phyloP scores from a whole-genome alignment of 2,797 vertebrate genomes.

The Sciurus vulgaris region DNA sequence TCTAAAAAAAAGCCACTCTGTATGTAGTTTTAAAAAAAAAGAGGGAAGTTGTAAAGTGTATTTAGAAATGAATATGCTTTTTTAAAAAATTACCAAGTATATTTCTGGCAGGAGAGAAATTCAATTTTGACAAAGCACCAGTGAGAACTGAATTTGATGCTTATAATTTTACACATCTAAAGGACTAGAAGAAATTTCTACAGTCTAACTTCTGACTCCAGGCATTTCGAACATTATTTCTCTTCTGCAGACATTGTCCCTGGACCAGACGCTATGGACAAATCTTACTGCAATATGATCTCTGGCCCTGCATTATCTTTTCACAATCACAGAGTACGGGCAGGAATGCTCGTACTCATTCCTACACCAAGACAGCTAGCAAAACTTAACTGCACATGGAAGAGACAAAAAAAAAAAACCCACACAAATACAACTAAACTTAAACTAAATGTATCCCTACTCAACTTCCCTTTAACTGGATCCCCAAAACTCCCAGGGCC shows the following conservation, averaged over 20 bases:
- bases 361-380: not conserved
- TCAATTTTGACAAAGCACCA: slow-evolving; percentile 47
- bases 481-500: not conserved
- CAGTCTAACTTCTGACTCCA: not conserved
- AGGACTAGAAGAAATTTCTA: not conserved
- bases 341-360: not conserved
- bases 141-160: not conserved
- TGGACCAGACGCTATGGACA: not conserved
- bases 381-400: not conserved
- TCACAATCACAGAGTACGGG: not conserved
- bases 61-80: not conserved
- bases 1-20: too few relatives aligned
- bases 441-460: not conserved
- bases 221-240: not conserved
- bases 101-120: not conserved
- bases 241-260: not conserved
- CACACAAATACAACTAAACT: not conserved
- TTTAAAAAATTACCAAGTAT: not conserved
- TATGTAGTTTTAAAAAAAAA: too few relatives aligned
- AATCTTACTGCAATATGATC: not conserved
- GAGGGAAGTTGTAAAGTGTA: not conserved
- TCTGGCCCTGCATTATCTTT: not conserved
- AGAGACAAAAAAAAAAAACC: not conserved
- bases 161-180: not conserved
- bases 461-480: not conserved